These are phyloP conservation scores for Cyclophora punctaria DNA, from an alignment of 2,888 invertebrate genomes.

Conservation along the genomic window DNA sequence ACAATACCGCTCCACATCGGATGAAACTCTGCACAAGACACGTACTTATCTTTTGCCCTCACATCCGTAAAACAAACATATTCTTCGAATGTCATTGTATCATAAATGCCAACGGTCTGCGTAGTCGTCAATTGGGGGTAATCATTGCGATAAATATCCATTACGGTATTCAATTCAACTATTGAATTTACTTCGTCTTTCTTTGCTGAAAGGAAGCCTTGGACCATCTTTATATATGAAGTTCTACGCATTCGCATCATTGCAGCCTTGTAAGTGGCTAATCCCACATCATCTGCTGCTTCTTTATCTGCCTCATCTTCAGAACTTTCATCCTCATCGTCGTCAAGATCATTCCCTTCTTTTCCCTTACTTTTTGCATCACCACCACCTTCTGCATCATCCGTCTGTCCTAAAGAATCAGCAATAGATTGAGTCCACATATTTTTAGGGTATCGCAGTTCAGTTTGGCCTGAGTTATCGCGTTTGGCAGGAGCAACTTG, in stretches of 20 bases:
- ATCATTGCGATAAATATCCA: constrained; percentile 79
- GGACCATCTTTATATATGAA: constrained; percentile 52
- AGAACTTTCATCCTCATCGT: constrained; percentile 30
- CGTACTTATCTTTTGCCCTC: constrained; percentile 78
- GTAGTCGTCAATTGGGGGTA: constrained; percentile 67
- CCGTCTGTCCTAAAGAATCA: constrained; percentile 37
- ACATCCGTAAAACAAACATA: constrained; percentile 80
- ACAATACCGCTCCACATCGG: constrained; percentile 81
- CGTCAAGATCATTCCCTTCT: constrained; percentile 14
- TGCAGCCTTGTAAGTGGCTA: constrained; percentile 45
- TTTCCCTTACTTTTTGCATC: constrained; percentile 30
- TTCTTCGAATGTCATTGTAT: constrained; percentile 61
- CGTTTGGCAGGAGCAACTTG: constrained; percentile 73
- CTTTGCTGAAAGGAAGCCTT: constrained; percentile 39
- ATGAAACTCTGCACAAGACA: constrained; percentile 81
- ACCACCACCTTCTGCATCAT: constrained; percentile 40
- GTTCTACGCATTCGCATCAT: constrained; percentile 46
- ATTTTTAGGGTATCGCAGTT: constrained; percentile 79
- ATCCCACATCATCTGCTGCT: constrained; percentile 42
- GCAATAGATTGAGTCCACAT: constrained; percentile 79
- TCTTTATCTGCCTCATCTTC: constrained; percentile 34
- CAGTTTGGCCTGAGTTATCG: constrained; percentile 78
- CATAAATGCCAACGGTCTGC: constrained; percentile 40
- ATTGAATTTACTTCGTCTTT: constrained; percentile 46
- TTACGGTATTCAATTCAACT: constrained; percentile 60